phyloP scores from a whole-genome alignment of 2,113 vertebrate species.

The Geococcyx californianus region DNA sequence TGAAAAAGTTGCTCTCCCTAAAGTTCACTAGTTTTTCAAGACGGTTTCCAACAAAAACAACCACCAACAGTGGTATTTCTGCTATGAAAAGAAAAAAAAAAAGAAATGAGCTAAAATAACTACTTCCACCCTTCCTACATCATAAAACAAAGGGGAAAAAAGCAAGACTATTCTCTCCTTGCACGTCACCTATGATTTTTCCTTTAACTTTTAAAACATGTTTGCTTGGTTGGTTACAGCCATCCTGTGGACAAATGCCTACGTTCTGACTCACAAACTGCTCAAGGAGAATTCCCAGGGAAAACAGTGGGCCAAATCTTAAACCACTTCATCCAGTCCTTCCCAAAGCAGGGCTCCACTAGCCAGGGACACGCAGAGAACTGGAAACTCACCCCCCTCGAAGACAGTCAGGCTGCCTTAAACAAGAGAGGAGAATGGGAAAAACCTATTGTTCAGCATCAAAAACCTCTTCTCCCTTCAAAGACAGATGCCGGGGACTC shows the following conservation, averaged over 20 bases:
- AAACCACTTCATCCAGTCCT: neutral
- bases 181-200: constrained; percentile 19
- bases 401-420: neutral
- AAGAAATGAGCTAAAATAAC: neutral
- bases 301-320: neutral
- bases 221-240: constrained; percentile 38
- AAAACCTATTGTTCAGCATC: neutral
- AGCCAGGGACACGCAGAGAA: neutral
- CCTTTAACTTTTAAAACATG: constrained; percentile 9
- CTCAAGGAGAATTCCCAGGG: constrained; percentile 30
- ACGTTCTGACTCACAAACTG: constrained; percentile 25
- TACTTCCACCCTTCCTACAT: neutral
- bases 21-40: neutral
- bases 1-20: neutral
- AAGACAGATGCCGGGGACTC: neutral
- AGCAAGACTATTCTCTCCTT: neutral
- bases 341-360: neutral
- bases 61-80: neutral
- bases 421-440: neutral
- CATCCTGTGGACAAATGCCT: constrained; percentile 42
- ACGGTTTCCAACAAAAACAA: neutral
- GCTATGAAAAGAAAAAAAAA: neutral
- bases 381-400: neutral
- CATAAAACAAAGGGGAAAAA: neutral
- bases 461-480: neutral